Evolutionary conservation across 2,888 invertebrate genomes (phyloP).

Genomic region (Limnephilus rhombicus): DNA sequence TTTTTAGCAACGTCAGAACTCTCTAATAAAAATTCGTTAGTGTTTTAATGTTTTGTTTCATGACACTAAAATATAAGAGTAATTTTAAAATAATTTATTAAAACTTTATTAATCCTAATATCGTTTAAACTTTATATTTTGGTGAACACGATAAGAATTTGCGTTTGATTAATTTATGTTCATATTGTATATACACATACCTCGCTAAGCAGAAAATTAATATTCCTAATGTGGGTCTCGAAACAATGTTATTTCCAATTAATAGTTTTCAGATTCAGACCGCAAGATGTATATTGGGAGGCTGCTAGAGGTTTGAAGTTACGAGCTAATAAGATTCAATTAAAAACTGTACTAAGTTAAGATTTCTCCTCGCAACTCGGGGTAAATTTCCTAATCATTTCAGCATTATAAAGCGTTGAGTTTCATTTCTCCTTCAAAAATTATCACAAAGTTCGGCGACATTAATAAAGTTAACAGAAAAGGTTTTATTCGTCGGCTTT

Average conservation of each 20-base stretch:
- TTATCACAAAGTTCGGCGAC: not conserved
- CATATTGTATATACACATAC: not conserved
- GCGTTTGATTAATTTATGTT: not conserved
- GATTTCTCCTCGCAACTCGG: not conserved
- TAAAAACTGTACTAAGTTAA: not conserved
- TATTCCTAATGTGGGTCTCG: not conserved
- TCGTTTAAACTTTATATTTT: too few species aligned
- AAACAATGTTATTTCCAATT: not conserved
- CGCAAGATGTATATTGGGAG: not conserved
- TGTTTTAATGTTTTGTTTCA: too few species aligned
- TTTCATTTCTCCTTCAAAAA: not conserved
- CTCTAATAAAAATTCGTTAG: too few species aligned
- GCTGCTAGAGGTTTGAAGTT: not conserved
- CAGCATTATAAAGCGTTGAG: not conserved
- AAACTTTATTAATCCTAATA: too few species aligned
- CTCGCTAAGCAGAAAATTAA: not conserved
- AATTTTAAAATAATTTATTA: too few species aligned
- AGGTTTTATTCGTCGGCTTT: not conserved
- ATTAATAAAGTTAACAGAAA: not conserved
- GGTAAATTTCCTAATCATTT: not conserved
- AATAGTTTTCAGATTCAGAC: not conserved
- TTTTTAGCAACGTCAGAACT: too few species aligned
- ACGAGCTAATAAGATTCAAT: constrained; percentile 1
- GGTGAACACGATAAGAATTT: too few species aligned
- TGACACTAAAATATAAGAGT: too few species aligned